Base-by-base conservation (phyloP, 2,888 invertebrate species). In the Coleophora deauratella region DNA sequence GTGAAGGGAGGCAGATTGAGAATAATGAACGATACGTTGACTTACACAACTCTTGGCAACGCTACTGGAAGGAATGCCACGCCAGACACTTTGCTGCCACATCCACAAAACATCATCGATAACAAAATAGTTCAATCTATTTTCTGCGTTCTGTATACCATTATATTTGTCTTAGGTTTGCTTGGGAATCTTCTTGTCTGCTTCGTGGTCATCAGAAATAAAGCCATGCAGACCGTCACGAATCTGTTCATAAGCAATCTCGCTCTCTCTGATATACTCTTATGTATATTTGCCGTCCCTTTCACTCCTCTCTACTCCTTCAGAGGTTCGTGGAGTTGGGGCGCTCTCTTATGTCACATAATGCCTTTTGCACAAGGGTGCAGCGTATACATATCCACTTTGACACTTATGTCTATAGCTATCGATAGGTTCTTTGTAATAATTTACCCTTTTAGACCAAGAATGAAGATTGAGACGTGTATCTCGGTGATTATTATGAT, bases 381-480 rank as follows among this genome's bases (percentile, higher is more conserved):
- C 61, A 96, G 96, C 70, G 97, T 99, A 54, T 99, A 98, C 88
- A 97, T 99, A 66, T 97, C 97, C 47, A 98, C 98, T 1, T 87
- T 99, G 59, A 99, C 99, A 4, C 89, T 99, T 49, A 98, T 97
- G 55, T 96, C 98, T 52, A 99, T 99, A 58, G 99, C 99, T 38
- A 93, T 99, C 46, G 99, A 99, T 84, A 91, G 99, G 42, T 99
- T 96, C 80, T 94, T 98, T 74, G 98, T 98, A 47, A 99, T 99
- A 55, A 95, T 98, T 50, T 96, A 97, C 72, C 98, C 98, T 0
- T 98, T 97, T 78, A 90, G 92, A 65, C 96, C 96, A 3, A 89
- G 97, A 47, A 97, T 97, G 96, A 94, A 93, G 72, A 88, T 95
- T 33, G 90, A 91, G 50, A 93, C 94, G 6, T 98, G 97, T 68